Evolutionary conservation across 2,113 vertebrate species (phyloP).

Genomic region (Lichenostomus cassidix): DNA sequence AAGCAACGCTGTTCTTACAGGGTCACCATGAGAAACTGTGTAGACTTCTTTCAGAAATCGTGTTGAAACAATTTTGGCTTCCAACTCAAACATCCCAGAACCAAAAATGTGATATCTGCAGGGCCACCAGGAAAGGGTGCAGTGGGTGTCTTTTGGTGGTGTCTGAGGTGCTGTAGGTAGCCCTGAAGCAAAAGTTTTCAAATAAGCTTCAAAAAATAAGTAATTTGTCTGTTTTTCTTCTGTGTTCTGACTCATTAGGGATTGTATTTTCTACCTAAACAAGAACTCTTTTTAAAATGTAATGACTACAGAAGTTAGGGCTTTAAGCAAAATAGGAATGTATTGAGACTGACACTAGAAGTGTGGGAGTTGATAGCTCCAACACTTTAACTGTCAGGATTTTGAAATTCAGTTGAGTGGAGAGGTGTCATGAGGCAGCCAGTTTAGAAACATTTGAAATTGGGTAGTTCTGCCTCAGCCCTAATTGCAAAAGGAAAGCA

Average conservation of each 20-base stretch:
- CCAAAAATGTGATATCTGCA: not conserved
- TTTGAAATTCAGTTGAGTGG: slow-evolving; percentile 30
- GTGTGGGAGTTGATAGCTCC: slow-evolving; percentile 27
- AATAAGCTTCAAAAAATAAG: not conserved
- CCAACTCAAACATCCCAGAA: not conserved
- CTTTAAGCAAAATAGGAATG: slow-evolving; percentile 5
- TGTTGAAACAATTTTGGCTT: not conserved
- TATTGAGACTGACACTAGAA: not conserved
- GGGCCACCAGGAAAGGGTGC: not conserved
- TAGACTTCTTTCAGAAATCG: not conserved
- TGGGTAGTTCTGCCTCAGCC: slow-evolving; percentile 36
- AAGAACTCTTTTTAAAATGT: not conserved
- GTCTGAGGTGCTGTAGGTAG: not conserved
- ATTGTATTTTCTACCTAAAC: not conserved
- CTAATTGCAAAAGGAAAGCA: not conserved
- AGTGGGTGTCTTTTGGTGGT: not conserved
- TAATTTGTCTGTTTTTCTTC: not conserved
- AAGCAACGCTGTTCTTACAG: not conserved
- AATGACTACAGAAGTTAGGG: not conserved
- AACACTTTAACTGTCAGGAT: slow-evolving; percentile 3
- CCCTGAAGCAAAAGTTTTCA: not conserved
- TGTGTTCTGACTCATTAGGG: not conserved
- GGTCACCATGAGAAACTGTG: not conserved
- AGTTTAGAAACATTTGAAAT: slow-evolving; percentile 69
- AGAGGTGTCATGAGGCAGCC: slow-evolving; percentile 60